These are phyloP conservation scores for Halocynthia roretzi DNA, from an alignment of 23 tunicate species.

Conservation along the genomic window DNA sequence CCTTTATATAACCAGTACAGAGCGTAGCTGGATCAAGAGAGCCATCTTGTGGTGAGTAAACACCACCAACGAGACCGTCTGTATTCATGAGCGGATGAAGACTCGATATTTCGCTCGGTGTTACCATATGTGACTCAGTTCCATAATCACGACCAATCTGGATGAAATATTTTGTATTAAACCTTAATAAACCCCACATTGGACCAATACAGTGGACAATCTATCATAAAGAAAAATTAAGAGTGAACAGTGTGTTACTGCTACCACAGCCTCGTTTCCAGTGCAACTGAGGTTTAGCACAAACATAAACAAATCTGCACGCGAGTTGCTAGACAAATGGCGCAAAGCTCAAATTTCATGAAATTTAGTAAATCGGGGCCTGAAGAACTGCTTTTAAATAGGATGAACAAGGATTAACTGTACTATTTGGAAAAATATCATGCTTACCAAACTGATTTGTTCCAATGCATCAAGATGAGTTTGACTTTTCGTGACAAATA, in stretches of 20 bases:
- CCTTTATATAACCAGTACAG: slow-evolving; percentile 64
- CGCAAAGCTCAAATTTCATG: neutral
- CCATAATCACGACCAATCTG: slow-evolving; percentile 47
- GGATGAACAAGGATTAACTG: too few relatives aligned
- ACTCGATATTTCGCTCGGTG: slow-evolving; percentile 24
- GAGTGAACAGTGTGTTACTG: too few relatives aligned
- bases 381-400: too few relatives aligned
- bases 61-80: slow-evolving; percentile 39
- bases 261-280: too few relatives aligned
- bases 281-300: too few relatives aligned
- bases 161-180: neutral
- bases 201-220: too few relatives aligned
- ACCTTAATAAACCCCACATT: too few relatives aligned
- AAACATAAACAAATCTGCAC: too few relatives aligned
- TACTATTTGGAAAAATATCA: too few relatives aligned
- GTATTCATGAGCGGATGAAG: slow-evolving; percentile 59
- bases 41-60: slow-evolving; percentile 59
- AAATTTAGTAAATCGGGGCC: neutral
- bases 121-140: slow-evolving; percentile 22
- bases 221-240: too few relatives aligned
- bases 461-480: slow-evolving; percentile 21
- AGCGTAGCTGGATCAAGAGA: slow-evolving; percentile 76
- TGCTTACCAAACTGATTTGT: slow-evolving; percentile 16
- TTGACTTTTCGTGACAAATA: slow-evolving; percentile 27
- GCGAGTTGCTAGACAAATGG: too few relatives aligned